Evolutionary conservation across 2,888 invertebrate species (phyloP), one percentile per base, ranked within the genome.

Genomic region (Desoria tigrina): DNA sequence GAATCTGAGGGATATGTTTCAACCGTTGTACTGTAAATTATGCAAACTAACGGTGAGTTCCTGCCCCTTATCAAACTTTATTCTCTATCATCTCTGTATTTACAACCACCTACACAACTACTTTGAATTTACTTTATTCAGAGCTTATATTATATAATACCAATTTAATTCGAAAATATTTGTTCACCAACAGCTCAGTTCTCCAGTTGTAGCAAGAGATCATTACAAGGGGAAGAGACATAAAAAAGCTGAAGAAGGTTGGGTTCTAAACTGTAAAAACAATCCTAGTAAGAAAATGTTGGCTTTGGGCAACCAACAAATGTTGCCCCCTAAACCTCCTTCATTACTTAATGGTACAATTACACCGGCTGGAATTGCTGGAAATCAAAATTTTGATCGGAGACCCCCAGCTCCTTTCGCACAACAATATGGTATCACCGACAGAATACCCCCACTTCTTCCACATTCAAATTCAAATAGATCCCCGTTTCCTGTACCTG

Each of bases 161-260:
- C 53, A 56, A 49, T 37, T 57, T 37, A 23, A 65, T 54, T 51
- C n/a, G n/a, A n/a, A n/a, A n/a, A 32, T 50, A 23, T 54, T 16
- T 61, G 9, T 63, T 28, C 42, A 24, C 11, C 2, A 4, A 42
- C 42, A 73, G 68, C 23, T 74, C 2, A 65, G 66, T 37, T 70
- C 70, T 6, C 66, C 68, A 2, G 60, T 72, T 9, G 73, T 74
- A 1, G 72, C 73, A 11, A 59, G 50, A 18, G 74, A 73, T 51
- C 74, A 74, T 51, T 74, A 74, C 49, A 73, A 66, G 37, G 74
- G 74, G 11, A 74, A 71, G 42, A 42, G 65, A 42, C 74, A 74
- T 60, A 68, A 66, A 24, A 67, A 63, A 42, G 63, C 28, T 2
- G 60, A 68, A 9, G 71, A 73, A 45, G 39, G 39, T 11, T 74